Evolutionary conservation across 2,888 invertebrate genomes (phyloP).

Genomic region (Catocala sponsa): DNA sequence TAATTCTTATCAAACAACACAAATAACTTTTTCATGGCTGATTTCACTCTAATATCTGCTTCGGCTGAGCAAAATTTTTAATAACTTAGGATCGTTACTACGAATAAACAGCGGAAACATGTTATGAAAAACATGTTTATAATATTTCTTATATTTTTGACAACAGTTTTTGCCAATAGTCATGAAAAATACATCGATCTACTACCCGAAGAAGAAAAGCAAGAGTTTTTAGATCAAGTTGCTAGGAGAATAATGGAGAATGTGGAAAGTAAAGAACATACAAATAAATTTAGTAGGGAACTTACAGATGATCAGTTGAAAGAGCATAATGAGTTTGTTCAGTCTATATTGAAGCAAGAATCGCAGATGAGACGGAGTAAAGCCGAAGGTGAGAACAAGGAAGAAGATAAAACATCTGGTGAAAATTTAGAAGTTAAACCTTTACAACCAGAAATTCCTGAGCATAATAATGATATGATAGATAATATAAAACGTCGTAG

Average conservation of each 20-base stretch:
- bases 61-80: slow-evolving; percentile 9
- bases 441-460: slow-evolving; percentile 28
- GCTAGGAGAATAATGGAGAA: slow-evolving; percentile 71
- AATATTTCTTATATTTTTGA: slow-evolving; percentile 37
- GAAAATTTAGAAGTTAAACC: slow-evolving; percentile 32
- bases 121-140: slow-evolving; percentile 53
- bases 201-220: slow-evolving; percentile 71
- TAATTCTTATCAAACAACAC: slow-evolving; percentile 49
- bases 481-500: slow-evolving; percentile 21
- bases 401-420: slow-evolving; percentile 14
- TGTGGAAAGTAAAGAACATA: slow-evolving; percentile 53
- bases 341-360: slow-evolving; percentile 68
- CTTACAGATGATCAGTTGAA: slow-evolving; percentile 63
- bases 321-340: slow-evolving; percentile 64
- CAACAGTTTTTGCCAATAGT: slow-evolving; percentile 45
- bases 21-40: slow-evolving; percentile 48
- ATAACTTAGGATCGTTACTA: not conserved
- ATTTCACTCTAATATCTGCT: slow-evolving; percentile 35
- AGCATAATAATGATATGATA: slow-evolving; percentile 15
- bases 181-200: slow-evolving; percentile 73
- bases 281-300: slow-evolving; percentile 52
- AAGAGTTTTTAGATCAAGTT: slow-evolving; percentile 69
- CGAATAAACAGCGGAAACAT: slow-evolving; percentile 27
- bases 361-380: slow-evolving; percentile 49
- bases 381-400: slow-evolving; percentile 23